Conservation (phyloP, 2,888 invertebrate species). For the Agrotis exclamationis region DNA sequence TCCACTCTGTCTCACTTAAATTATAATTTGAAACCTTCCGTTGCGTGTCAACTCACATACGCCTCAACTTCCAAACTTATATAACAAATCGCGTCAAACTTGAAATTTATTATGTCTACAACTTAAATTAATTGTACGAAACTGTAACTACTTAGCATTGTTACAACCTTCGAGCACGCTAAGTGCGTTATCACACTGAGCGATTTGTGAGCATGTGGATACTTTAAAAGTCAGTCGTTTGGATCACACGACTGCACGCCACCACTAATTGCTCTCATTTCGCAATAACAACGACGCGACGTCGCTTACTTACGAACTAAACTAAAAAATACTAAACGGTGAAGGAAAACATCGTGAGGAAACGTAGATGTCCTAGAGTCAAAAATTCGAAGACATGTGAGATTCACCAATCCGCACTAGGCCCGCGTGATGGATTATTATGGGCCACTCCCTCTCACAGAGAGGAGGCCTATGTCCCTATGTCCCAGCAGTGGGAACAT, state of each 20-base stretch:
- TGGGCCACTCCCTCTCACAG: too few relatives aligned
- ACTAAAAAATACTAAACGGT: too few relatives aligned
- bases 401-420: too few relatives aligned
- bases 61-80: conserved; percentile 32
- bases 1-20: conserved; percentile 6
- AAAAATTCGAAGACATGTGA: too few relatives aligned
- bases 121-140: conserved; percentile 48
- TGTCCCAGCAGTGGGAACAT: too few relatives aligned
- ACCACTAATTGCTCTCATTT: neutral
- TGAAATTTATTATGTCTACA: conserved; percentile 32
- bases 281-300: neutral
- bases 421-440: too few relatives aligned
- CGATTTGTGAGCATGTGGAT: neutral
- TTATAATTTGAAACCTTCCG: conserved; percentile 22
- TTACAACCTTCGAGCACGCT: conserved; percentile 21
- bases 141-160: conserved; percentile 32
- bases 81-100: conserved; percentile 44
- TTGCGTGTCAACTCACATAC: conserved; percentile 18
- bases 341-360: too few relatives aligned
- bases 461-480: too few relatives aligned
- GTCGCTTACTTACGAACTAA: too few relatives aligned
- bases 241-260: too few relatives aligned
- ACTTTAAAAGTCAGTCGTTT: too few relatives aligned
- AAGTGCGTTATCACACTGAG: conserved; percentile 9
- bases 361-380: too few relatives aligned